Evolutionary conservation across 2,113 vertebrate genomes (phyloP).

Genomic region (Chiloscyllium plagiosum): DNA sequence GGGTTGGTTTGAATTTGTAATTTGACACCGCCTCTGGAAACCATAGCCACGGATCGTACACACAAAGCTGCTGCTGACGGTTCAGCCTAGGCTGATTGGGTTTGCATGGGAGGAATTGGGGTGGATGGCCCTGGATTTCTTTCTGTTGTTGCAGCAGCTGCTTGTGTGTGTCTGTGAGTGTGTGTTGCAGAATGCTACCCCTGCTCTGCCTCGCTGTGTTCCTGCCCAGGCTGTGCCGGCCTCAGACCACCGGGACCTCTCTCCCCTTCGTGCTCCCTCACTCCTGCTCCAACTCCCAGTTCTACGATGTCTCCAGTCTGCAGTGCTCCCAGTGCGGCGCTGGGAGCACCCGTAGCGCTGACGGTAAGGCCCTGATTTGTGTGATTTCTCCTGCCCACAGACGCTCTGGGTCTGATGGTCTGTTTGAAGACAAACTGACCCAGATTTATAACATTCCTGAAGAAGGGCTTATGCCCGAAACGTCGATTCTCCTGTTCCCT

Average conservation of each 20-base stretch:
- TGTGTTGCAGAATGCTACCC: not conserved
- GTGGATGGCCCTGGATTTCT: not conserved
- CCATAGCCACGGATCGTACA: slow-evolving; percentile 2
- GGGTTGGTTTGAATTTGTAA: not conserved
- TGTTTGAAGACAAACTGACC: not conserved
- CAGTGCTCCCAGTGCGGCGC: slow-evolving; percentile 20
- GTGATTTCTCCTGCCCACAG: not conserved
- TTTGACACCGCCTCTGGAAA: slow-evolving; percentile 24
- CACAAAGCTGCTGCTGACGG: not conserved
- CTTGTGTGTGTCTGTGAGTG: too few species aligned
- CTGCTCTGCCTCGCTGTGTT: too few species aligned
- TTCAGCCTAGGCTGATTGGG: not conserved
- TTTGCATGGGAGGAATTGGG: not conserved
- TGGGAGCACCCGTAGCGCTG: not conserved
- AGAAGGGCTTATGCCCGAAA: too few species aligned
- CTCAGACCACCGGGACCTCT: not conserved
- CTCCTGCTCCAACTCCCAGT: slow-evolving; percentile 22
- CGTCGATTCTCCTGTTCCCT: too few species aligned
- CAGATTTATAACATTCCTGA: not conserved
- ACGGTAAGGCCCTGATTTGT: slow-evolving; percentile 23
- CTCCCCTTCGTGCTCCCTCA: slow-evolving; percentile 31
- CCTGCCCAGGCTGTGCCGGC: not conserved
- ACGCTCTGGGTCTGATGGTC: not conserved
- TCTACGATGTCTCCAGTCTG: slow-evolving; percentile 34
- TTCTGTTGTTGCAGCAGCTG: too few species aligned